phyloP scores from a whole-genome alignment of 37 sponge, comb jelly and placozoan genomes.

The Crambe crambe region DNA sequence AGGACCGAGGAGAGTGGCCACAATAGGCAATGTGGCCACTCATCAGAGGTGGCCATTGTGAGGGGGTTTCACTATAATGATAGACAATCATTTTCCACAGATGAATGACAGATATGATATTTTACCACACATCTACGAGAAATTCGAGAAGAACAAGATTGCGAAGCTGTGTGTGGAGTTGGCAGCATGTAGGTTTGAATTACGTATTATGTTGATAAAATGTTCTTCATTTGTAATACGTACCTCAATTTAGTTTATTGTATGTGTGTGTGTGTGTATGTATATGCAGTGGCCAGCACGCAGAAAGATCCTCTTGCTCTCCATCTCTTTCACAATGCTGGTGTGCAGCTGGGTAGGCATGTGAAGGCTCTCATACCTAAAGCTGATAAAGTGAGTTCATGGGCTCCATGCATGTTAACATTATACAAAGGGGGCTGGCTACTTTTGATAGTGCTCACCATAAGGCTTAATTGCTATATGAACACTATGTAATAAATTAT shows the following conservation, averaged over 20 bases:
- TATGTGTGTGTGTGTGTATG: not conserved
- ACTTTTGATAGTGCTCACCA: too few relatives aligned
- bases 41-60: too few relatives aligned
- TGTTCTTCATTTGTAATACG: not conserved
- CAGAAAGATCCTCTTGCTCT: slow-evolving; percentile 43
- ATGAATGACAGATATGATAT: slow-evolving; percentile 80
- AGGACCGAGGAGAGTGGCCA: too few relatives aligned
- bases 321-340: slow-evolving; percentile 67
- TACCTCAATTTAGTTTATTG: not conserved
- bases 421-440: too few relatives aligned
- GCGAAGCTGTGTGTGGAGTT: slow-evolving; percentile 76
- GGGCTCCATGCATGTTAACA: too few relatives aligned
- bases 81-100: too few relatives aligned
- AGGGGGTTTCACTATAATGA: too few relatives aligned
- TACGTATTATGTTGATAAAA: too few relatives aligned
- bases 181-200: slow-evolving; percentile 46
- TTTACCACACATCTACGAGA: slow-evolving; percentile 74
- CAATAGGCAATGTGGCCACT: too few relatives aligned
- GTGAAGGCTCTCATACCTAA: slow-evolving; percentile 70
- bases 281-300: slow-evolving; percentile 39
- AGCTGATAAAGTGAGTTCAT: slow-evolving; percentile 51
- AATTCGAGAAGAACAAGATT: slow-evolving; percentile 80
- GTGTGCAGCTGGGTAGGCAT: slow-evolving; percentile 60
- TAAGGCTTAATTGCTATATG: too few relatives aligned
- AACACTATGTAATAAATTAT: too few relatives aligned